Evolutionary conservation across 2,797 vertebrate species (phyloP), one percentile per base, ranked within the genome.

Genomic region (Chelon labrosus): DNA sequence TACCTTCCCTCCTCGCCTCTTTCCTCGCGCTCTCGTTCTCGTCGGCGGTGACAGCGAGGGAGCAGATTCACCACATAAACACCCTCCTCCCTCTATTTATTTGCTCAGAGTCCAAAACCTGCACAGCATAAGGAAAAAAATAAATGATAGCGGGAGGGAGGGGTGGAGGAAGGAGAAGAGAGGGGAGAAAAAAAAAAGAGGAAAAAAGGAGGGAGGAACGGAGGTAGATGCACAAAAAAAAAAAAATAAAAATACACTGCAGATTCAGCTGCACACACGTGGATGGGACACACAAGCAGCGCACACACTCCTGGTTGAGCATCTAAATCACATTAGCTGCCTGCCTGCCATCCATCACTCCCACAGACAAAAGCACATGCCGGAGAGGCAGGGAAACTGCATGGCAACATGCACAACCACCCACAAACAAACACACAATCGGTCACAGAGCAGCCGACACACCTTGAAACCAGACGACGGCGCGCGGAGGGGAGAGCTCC

Each of bases 251-350:
- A 35, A 86, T 53, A 81, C 73, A 83, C 73, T 86, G 79, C 83
- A 89, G 76, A 85, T 88, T 81, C 65, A 71, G 80, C 85, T 71
- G 70, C 67, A 70, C 77, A 80, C 79, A 86, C 49, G 69, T 81
- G 87, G 79, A 75, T 51, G 65, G 49, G 67, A 71, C 68, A 66
- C 51, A 57, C 47, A 54, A 11, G 55, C 54, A 56, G 76, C 31
- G 68, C 72, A 84, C 83, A 84, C 80, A 56, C 75, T 83, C 86
- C 86, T 82, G 86, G 85, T 86, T 83, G 89, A 92, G 89, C 87
- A 92, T 91, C 91, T 92, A 94, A 95, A 95, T 93, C 93, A 94
- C 91, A 94, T 94, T 95, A 93, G 88, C 87, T 77, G 88, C 85
- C 91, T 90, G 87, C 85, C 91, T 91, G 88, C 90, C 91, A 95